Percentiles rank a stretch among this genome's conserved stretches.
Conservation (phyloP, 2,888 invertebrate species). For the Euphydryas editha region DNA sequence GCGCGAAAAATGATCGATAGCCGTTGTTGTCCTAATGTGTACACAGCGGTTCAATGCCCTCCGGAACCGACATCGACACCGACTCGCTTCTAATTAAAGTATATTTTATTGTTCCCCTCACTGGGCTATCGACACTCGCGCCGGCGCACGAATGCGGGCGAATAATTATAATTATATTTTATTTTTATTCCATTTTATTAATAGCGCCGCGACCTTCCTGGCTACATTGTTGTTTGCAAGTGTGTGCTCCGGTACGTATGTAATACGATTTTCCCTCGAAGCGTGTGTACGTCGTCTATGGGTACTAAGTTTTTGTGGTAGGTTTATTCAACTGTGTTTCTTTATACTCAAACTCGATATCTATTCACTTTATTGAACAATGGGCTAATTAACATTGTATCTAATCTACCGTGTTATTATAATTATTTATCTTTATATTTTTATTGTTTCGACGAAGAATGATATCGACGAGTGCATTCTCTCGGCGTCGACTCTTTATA, state of each 20-base stretch:
- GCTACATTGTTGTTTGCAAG: constrained; percentile 52
- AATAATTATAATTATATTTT: constrained; percentile 80
- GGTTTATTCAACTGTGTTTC: constrained; percentile 48
- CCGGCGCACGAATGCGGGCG: constrained; percentile 78
- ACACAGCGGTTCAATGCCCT: constrained; percentile 54
- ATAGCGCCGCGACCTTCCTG: constrained; percentile 60
- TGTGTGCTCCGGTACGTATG: constrained; percentile 19
- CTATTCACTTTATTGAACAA: constrained; percentile 59
- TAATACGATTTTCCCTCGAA: constrained; percentile 45
- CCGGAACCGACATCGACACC: constrained; percentile 47
- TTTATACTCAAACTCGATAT: constrained; percentile 53
- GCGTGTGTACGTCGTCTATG: constrained; percentile 39
- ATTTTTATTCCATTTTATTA: constrained; percentile 73
- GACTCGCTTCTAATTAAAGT: constrained; percentile 75
- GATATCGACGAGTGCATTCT: constrained; percentile 43
- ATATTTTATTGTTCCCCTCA: constrained; percentile 81
- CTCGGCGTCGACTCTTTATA: constrained; percentile 44
- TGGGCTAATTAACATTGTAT: constrained; percentile 61
- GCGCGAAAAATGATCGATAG: constrained; percentile 55
- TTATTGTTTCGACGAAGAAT: constrained; percentile 48
- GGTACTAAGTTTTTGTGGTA: constrained; percentile 40
- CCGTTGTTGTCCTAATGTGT: constrained; percentile 50
- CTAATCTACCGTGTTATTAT: constrained; percentile 59
- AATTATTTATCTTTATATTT: constrained; percentile 58
- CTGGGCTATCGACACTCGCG: constrained; percentile 53